Percentiles rank a stretch among this genome's conserved stretches.
Conservation (phyloP, 2,113 vertebrate species). For the Sebastes fasciatus region DNA sequence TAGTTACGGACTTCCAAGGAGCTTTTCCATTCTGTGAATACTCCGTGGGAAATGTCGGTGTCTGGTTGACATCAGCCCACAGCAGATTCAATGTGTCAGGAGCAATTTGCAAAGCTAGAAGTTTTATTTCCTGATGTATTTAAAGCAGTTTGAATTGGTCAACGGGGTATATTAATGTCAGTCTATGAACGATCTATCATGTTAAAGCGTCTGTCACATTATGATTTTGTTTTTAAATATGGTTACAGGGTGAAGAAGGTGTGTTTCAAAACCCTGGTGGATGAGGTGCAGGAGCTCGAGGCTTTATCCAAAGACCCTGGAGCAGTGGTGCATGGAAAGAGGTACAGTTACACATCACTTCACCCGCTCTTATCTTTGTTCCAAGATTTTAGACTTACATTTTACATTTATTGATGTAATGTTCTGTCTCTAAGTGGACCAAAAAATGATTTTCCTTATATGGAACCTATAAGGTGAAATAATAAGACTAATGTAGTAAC, state of each 20-base stretch:
- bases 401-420: background rate
- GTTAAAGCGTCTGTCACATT: constrained; percentile 2
- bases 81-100: constrained; percentile 39
- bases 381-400: background rate
- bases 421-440: background rate
- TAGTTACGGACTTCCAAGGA: background rate
- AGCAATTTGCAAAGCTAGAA: constrained; percentile 19
- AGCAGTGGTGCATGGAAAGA: constrained; percentile 95
- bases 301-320: constrained; percentile 97
- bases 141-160: constrained; percentile 1
- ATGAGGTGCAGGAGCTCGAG: constrained; percentile 98
- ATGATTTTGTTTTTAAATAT: background rate
- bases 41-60: constrained; percentile 20
- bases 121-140: constrained; percentile 14
- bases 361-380: background rate
- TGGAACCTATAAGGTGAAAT: background rate
- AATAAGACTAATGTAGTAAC: too few relatives aligned
- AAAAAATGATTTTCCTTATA: background rate
- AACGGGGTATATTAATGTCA: background rate
- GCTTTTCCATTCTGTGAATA: constrained; percentile 14
- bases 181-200: background rate
- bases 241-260: constrained; percentile 90
- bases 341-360: constrained; percentile 82
- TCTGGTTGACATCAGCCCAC: constrained; percentile 40
- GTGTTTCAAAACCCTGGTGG: constrained; percentile 95